Conservation (phyloP, 2,113 vertebrate genomes). For the Mormyrus iriodes region DNA sequence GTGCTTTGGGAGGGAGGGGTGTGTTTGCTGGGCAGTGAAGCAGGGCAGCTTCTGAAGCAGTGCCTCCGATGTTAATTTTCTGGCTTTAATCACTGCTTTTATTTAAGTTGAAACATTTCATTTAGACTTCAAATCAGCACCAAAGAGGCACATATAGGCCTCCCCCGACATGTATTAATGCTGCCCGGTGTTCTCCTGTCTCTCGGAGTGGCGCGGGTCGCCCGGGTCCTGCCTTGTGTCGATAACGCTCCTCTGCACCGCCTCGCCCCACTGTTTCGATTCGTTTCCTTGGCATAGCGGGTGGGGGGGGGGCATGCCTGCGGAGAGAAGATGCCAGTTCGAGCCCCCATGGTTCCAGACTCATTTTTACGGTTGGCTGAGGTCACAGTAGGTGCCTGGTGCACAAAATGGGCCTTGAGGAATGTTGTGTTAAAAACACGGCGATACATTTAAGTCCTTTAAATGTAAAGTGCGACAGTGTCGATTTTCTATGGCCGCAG, state of each 20-base stretch:
- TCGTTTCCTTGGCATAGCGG: not conserved
- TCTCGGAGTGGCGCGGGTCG: not conserved
- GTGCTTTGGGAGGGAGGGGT: not conserved
- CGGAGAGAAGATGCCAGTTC: not conserved
- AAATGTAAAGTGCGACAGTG: not conserved
- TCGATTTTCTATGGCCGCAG: not conserved
- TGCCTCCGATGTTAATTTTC: constrained; percentile 33
- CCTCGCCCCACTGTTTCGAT: not conserved
- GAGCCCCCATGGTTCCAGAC: not conserved
- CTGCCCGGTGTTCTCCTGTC: not conserved
- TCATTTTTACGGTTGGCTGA: not conserved
- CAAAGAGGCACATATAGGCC: constrained; percentile 18
- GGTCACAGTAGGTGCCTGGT: not conserved
- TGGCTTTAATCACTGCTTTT: constrained; percentile 27
- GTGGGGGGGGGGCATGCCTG: not conserved
- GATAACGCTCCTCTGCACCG: not conserved
- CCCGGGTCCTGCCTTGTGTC: not conserved
- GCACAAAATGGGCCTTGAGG: not conserved
- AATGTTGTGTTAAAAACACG: not conserved
- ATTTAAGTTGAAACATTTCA: constrained; percentile 38
- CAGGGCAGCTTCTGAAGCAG: not conserved
- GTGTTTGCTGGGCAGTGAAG: not conserved
- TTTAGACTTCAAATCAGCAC: constrained; percentile 34
- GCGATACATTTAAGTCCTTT: not conserved
- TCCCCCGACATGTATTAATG: constrained; percentile 17